phyloP scores from a whole-genome alignment of 2,113 vertebrate species.

The Grammomys dolichurus region DNA sequence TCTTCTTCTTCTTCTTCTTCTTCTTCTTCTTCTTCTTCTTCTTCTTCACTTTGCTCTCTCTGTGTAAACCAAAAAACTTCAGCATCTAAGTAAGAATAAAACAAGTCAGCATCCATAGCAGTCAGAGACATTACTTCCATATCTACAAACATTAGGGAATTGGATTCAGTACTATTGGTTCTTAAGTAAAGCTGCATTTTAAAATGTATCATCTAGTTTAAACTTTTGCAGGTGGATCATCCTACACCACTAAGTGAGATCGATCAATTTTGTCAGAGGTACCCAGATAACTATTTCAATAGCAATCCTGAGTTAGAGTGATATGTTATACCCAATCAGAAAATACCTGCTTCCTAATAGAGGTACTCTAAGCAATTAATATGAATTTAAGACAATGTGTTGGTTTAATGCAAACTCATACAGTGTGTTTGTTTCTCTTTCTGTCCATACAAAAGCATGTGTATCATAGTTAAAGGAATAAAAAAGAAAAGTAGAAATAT shows the following conservation, averaged over 20 bases:
- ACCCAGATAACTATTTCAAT: neutral
- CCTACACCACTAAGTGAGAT: neutral
- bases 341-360: slow-evolving; percentile 49
- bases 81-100: slow-evolving; percentile 39
- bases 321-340: slow-evolving; percentile 37
- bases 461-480: slow-evolving; percentile 13
- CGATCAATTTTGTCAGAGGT: neutral
- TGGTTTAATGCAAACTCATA: neutral
- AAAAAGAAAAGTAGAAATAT: slow-evolving; percentile 15
- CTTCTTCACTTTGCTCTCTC: neutral
- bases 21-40: no score
- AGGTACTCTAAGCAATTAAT: slow-evolving; percentile 25
- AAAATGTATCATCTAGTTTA: neutral
- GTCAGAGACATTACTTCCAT: neutral
- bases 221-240: neutral
- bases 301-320: neutral
- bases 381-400: slow-evolving; percentile 57
- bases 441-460: slow-evolving; percentile 31
- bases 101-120: neutral
- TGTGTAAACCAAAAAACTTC: slow-evolving; percentile 42
- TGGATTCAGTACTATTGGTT: neutral
- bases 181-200: slow-evolving; percentile 2
- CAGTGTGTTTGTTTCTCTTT: slow-evolving; percentile 42
- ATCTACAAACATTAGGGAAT: neutral
- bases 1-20: no score